phyloP scores from a whole-genome alignment of 1,140 invertebrate species.

The Orussus abietinus region DNA sequence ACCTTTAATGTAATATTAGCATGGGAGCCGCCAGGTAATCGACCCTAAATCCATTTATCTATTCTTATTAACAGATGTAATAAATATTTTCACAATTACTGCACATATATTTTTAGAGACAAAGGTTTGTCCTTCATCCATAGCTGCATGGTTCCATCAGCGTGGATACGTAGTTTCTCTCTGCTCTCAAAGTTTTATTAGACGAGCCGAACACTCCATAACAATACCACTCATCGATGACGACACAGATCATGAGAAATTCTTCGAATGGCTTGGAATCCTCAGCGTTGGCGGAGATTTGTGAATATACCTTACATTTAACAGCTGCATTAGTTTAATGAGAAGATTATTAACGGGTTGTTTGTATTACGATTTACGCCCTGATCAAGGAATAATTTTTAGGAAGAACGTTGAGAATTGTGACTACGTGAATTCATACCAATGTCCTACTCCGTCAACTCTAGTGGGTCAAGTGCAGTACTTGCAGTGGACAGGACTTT shows the following conservation, averaged over 20 bases:
- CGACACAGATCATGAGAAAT: conserved; percentile 31
- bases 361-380: conserved; percentile 6
- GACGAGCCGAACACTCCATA: conserved; percentile 38
- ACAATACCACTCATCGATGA: conserved; percentile 40
- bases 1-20: conserved; percentile 51
- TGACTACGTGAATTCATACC: conserved; percentile 45
- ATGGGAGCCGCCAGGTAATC: conserved; percentile 58
- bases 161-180: conserved; percentile 45
- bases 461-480: conserved; percentile 38
- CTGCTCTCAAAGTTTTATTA: conserved; percentile 42
- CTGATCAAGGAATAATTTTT: conserved; percentile 12
- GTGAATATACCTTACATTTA: conserved; percentile 31
- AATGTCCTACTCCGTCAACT: conserved; percentile 34
- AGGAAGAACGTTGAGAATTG: conserved; percentile 27
- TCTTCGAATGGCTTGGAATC: conserved; percentile 58
- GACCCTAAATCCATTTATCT: conserved; percentile 1
- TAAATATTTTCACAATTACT: background rate
- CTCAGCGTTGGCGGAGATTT: conserved; percentile 49
- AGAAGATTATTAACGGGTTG: background rate
- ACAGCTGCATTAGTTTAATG: conserved; percentile 1
- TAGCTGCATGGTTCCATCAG: conserved; percentile 57
- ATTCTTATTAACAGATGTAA: conserved; percentile 10
- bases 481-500: conserved; percentile 54
- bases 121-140: conserved; percentile 58
- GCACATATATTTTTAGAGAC: conserved; percentile 30